Base-by-base conservation (phyloP, 2,113 vertebrate species). In the Entomyzon cyanotis region DNA sequence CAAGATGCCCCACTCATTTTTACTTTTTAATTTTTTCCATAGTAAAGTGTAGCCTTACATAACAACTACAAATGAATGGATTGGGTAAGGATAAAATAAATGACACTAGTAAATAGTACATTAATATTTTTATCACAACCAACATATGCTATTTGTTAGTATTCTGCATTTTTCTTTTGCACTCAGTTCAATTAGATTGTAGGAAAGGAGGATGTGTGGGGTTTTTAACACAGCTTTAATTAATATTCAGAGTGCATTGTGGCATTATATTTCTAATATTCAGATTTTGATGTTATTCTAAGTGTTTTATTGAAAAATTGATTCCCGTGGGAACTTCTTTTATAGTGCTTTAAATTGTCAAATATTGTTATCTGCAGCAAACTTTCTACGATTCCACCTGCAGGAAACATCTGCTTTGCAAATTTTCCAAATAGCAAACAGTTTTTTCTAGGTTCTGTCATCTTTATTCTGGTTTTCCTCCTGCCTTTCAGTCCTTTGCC, bases 331-430 rank as follows among this genome's bases (percentile, higher is more conserved):
- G 52, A 87, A 49, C 24, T 67, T 83, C 33, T 76, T 84, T 89
- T 50, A 20, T 55, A 68, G 15, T 84, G n/a, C 41, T 88, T 80
- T 49, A 37, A 5, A 60, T 68, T 84, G 44, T 70, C 49, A 87
- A 68, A 74, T 86, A 23, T 71, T 91, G 39, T 78, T 90, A 63
- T 67, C 73, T 78, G 27, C 58, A 49, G 56, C 64, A 90, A 78
- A 44, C 41, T 75, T 90, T 67, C 56, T 81, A 33, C 3, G 1
- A 78, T 89, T 56, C 49, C 16, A 64, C 37, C 47, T 90, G 50
- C 60, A 82, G 52, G 60, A 94, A 93, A 74, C 44, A 90, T 58
- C 83, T 93, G 65, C 83, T 88, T 90, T 90, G 41, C 33, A 44
- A 68, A 41, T 68, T 75, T 44, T 73, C 60, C n/a, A 53, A 58